Base-by-base conservation (phyloP, 1,140 invertebrate species). In the Nasonia giraulti region DNA sequence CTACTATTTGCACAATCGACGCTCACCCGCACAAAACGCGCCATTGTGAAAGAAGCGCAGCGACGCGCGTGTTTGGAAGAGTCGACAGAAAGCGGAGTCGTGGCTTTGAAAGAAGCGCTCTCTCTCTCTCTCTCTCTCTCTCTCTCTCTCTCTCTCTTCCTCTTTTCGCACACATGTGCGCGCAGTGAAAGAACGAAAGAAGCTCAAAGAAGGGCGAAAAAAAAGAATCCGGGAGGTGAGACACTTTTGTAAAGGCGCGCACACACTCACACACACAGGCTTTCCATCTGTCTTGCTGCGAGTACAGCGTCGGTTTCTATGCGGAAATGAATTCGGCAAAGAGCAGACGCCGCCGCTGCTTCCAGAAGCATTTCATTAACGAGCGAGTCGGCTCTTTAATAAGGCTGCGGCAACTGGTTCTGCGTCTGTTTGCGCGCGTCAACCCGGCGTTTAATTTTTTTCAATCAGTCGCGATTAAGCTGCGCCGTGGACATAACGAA, bases 301-400 rank as follows among this genome's bases (percentile, higher is more conserved):
- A 6, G 17, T n/a, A 62, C 4, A 5, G 55, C 12, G 5, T 62
- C 44, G 37, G 4, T 75, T 55, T 62, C 55, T 27, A 37, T 17
- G n/a, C 23, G 55, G 27, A 83, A 78, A 83, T 71, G 74, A 50
- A 69, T 83, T 68, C 73, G 33, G 74, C 20, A 37, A 83, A 76
- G 47, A 68, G 82, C 66, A 47, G 23, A 20, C 23, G 14, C 33
- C 8, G 33, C 33, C 2, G 17, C 55, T n/a, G 55, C 55, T 62
- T 62, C 55, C 20, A 8, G n/a, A 33, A 40, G 62, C 62, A 27
- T 78, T 76, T 78, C 82, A 78, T 83, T 83, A 83, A 27, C 27
- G 14, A 68, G 47, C n/a, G 37, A 8, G 17, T n/a, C 14, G 50
- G 10, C 23, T 71, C 37, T 78, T 83, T 69, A 44, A 44, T 14